Base-by-base conservation (phyloP, 2,888 invertebrate genomes). In the Drosophila meridionalis region DNA sequence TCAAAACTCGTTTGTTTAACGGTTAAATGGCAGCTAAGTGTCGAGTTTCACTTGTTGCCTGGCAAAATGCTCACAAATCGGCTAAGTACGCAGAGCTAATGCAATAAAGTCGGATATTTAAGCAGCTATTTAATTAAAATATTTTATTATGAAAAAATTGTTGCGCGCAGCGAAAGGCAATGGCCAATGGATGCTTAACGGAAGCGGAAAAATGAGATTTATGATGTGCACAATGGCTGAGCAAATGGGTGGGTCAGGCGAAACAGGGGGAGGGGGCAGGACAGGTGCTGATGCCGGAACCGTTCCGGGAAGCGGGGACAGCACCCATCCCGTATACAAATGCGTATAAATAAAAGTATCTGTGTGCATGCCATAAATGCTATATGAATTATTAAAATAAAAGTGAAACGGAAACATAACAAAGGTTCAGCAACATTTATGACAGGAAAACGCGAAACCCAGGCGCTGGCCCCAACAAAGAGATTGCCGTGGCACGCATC, bases 131-230 rank as follows among this genome's bases (percentile, higher is more conserved):
- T 73, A 83, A 80, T 80, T 76, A 71, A 76, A 80, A 71, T 80
- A 80, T 66, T 71, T 73, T 55, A 40, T 43, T 56, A 32, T 32
- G 42, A 30, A 48, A 59, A 30, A 55, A 30, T 14, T 48, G 36
- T 9, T 14, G 34, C 26, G 28, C 4, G 3, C 4, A 3, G n/a
- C 34, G 8, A 36, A 26, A 36, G 53, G 45, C 56, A 62, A 57
- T 52, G 80, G 78, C 52, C 82, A 82, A 58, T 79, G 85, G 76
- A 71, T 73, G 71, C 45, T 60, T 45, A 75, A 71, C 89, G 87
- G 90, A 87, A 87, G 71, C 89, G 89, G 89, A 83, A 90, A 90
- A 87, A 90, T 83, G 89, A 90, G 87, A 87, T 87, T 87, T 87
- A 87, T 90, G 90, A 88, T 78, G 80, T 86, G 78, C 56, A 80